Evolutionary conservation across 1,140 invertebrate genomes (phyloP).

Genomic region (Harlomillsia oculata): DNA sequence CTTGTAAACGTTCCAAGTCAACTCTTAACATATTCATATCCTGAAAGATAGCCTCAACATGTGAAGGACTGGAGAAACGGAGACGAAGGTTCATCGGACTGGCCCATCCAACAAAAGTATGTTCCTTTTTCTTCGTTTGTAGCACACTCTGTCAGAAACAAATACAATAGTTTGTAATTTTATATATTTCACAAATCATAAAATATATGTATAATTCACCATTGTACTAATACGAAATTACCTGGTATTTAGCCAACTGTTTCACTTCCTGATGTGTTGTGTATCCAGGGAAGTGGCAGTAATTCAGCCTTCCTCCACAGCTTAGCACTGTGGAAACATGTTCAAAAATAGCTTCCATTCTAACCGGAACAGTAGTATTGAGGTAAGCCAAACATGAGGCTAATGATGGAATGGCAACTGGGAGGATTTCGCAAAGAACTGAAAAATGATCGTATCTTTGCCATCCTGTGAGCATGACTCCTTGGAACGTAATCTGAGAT

Average conservation of each 20-base stretch:
- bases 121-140: constrained; percentile 24
- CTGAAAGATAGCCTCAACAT: constrained; percentile 37
- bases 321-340: constrained; percentile 29
- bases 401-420: constrained; percentile 56
- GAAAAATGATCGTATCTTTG: constrained; percentile 49
- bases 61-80: constrained; percentile 41
- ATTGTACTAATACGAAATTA: constrained; percentile 1
- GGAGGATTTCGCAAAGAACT: constrained; percentile 55
- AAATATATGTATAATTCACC: not conserved
- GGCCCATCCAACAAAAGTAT: constrained; percentile 40
- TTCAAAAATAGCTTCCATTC: constrained; percentile 28
- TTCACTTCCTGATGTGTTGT: constrained; percentile 35
- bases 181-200: not conserved
- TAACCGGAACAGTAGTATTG: constrained; percentile 27
- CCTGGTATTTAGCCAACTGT: constrained; percentile 12
- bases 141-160: not conserved
- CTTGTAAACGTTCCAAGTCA: constrained; percentile 36
- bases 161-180: not conserved
- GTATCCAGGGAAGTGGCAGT: constrained; percentile 39
- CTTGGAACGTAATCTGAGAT: constrained; percentile 49
- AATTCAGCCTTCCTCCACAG: constrained; percentile 35
- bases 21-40: constrained; percentile 35
- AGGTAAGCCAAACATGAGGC: constrained; percentile 45
- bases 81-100: constrained; percentile 38
- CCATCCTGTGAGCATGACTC: constrained; percentile 66